Evolutionary conservation across 1,140 invertebrate genomes (phyloP), one percentile per base, ranked within the genome.

Genomic region (Nephila pilipes): DNA sequence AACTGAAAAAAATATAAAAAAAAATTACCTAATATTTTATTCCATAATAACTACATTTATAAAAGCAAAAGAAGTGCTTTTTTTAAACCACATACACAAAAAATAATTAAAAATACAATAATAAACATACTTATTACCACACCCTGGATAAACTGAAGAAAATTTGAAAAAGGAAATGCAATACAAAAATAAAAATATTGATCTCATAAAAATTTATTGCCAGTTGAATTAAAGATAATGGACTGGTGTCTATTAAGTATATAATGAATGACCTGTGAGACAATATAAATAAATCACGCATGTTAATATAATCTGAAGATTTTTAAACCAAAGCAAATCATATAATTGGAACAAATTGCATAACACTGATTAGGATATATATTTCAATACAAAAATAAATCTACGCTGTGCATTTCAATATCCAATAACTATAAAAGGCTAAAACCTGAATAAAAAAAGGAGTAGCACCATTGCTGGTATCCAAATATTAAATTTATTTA

Each of bases 381-480:
- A 85, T 85, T 93, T 25, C 38, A 58, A 87, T 93, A 93, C 55
- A 93, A 93, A 93, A 93, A 93, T 93, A 93, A 79, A 54, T 93
- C 91, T 93, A 93, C 83, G 57, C 55, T 60, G 91, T 93, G 91
- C 65, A 93, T 54, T 79, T 90, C 88, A 69, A 32, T 92, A 85
- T 85, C 38, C 81, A 60, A 87, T 87, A 87, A 87, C 85, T 87
- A 93, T 93, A 93, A 93, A 93, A 93, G 91, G 91, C 83, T 87
- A 93, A 93, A 93, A 85, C 91, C 81, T 93, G 46, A 75, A 92
- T 85, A 85, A 93, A 93, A 60, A 93, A 93, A 93, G 91, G 91
- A 87, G 57, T 60, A 93, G 91, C 91, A 93, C 91, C 91, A 83
- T 83, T 91, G 46, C 63, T 58, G 91, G 83, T 87, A 87, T 87